Conservation (phyloP, 2,113 vertebrate genomes). For the Scophthalmus maximus region DNA sequence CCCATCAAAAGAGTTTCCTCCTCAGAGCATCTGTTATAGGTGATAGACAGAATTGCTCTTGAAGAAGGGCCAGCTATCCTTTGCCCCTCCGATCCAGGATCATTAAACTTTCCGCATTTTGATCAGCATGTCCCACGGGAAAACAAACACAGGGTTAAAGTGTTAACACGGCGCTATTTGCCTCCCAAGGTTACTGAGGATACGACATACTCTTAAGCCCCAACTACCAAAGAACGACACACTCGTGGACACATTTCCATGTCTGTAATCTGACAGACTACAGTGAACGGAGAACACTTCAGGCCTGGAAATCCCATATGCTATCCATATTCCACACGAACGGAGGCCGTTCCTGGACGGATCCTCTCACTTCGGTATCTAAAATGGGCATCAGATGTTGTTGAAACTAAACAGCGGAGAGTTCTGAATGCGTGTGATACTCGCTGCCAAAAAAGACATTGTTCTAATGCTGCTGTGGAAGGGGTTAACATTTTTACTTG, state of each 20-base stretch:
- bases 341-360: conserved; percentile 51
- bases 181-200: conserved; percentile 49
- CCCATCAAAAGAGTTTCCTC: conserved; percentile 26
- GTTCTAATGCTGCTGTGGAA: conserved; percentile 24
- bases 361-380: conserved; percentile 49
- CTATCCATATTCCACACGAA: conserved; percentile 66
- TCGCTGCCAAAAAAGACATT: conserved; percentile 35
- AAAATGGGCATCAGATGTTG: conserved; percentile 63
- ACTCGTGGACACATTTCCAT: conserved; percentile 40
- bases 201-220: conserved; percentile 54
- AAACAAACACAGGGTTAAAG: conserved; percentile 76
- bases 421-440: conserved; percentile 23
- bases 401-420: conserved; percentile 15
- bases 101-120: conserved; percentile 68
- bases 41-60: conserved; percentile 31
- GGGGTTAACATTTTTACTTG: conserved; percentile 58
- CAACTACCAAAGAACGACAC: conserved; percentile 2
- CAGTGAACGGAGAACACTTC: conserved; percentile 53
- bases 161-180: conserved; percentile 74
- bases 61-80: conserved; percentile 32
- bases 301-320: conserved; percentile 60
- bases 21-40: conserved; percentile 18
- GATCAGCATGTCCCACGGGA: conserved; percentile 64
- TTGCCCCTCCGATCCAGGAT: conserved; percentile 21
- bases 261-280: conserved; percentile 59